A percentile compares a stretch with the other conserved stretches of the same genome.
These are phyloP conservation scores for Dissostichus mawsoni DNA, from an alignment of 2,113 vertebrate species.

Conservation along the genomic window DNA sequence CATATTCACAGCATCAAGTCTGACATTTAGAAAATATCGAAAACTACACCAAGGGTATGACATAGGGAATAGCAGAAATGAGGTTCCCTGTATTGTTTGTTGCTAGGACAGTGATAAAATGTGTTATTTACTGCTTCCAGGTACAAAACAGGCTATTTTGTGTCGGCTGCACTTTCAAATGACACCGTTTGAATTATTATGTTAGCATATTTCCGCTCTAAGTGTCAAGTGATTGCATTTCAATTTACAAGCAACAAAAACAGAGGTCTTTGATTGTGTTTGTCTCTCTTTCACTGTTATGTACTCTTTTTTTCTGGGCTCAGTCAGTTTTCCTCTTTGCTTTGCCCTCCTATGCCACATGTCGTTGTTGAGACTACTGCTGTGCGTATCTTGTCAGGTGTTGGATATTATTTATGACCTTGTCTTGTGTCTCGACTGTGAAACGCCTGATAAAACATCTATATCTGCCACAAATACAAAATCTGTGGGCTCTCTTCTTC, in stretches of 20 bases:
- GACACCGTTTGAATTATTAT: slow-evolving; percentile 48
- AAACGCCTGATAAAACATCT: slow-evolving; percentile 87
- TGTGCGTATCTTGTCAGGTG: slow-evolving; percentile 85
- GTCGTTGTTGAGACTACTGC: slow-evolving; percentile 80
- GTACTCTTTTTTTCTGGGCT: slow-evolving; percentile 58
- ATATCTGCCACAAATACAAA: slow-evolving; percentile 84
- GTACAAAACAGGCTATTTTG: slow-evolving; percentile 47
- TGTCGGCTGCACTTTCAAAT: slow-evolving; percentile 57
- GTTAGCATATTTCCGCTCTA: slow-evolving; percentile 51
- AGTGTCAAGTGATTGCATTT: slow-evolving; percentile 57
- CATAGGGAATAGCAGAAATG: slow-evolving; percentile 29
- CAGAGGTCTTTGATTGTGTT: slow-evolving; percentile 72
- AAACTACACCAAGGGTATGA: slow-evolving; percentile 33
- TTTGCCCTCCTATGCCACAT: slow-evolving; percentile 77
- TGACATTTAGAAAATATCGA: slow-evolving; percentile 33
- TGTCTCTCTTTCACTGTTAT: slow-evolving; percentile 55
- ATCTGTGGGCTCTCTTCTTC: slow-evolving; percentile 57
- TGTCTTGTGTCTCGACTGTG: slow-evolving; percentile 88
- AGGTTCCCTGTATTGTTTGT: slow-evolving; percentile 45
- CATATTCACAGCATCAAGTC: slow-evolving; percentile 60
- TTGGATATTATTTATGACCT: slow-evolving; percentile 88
- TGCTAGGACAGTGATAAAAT: slow-evolving; percentile 29
- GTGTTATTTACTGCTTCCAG: slow-evolving; percentile 50
- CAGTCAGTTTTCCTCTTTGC: slow-evolving; percentile 71
- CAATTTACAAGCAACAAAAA: slow-evolving; percentile 56